A percentile compares a stretch with the other conserved stretches of the same genome.
These are phyloP conservation scores for Baryphthengus martii DNA, from an alignment of 2,113 vertebrate species.

Conservation along the genomic window DNA sequence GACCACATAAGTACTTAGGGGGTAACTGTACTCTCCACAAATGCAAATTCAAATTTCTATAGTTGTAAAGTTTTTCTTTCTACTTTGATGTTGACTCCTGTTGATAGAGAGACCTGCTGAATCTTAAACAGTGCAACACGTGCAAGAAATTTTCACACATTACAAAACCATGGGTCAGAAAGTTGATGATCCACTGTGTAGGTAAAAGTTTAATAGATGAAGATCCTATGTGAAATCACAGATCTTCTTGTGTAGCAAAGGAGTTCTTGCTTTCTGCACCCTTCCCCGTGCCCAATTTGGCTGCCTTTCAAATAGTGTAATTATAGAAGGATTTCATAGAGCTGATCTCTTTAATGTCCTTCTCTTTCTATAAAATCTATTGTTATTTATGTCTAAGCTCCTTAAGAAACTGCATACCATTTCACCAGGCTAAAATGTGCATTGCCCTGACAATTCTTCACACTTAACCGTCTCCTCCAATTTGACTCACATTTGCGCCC, in stretches of 20 bases:
- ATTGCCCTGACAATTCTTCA: background rate
- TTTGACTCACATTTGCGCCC: background rate
- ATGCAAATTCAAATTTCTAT: background rate
- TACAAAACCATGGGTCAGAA: background rate
- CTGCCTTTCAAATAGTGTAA: background rate
- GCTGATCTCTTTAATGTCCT: background rate
- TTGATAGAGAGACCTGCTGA: background rate
- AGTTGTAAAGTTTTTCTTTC: background rate
- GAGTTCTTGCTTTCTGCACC: background rate
- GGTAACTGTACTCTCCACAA: background rate
- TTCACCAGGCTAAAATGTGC: background rate
- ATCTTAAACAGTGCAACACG: background rate
- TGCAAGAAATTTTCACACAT: background rate
- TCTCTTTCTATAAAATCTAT: background rate
- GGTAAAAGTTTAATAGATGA: background rate
- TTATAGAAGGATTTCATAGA: background rate
- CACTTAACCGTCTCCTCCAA: background rate
- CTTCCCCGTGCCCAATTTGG: background rate
- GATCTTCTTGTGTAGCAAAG: fast-evolving
- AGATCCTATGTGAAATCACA: background rate
- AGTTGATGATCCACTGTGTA: background rate
- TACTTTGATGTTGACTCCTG: background rate
- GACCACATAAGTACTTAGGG: background rate
- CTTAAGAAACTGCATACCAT: background rate
- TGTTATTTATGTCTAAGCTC: background rate